Evolutionary conservation across 2,113 vertebrate genomes (phyloP).

Genomic region (Okapia johnstoni): DNA sequence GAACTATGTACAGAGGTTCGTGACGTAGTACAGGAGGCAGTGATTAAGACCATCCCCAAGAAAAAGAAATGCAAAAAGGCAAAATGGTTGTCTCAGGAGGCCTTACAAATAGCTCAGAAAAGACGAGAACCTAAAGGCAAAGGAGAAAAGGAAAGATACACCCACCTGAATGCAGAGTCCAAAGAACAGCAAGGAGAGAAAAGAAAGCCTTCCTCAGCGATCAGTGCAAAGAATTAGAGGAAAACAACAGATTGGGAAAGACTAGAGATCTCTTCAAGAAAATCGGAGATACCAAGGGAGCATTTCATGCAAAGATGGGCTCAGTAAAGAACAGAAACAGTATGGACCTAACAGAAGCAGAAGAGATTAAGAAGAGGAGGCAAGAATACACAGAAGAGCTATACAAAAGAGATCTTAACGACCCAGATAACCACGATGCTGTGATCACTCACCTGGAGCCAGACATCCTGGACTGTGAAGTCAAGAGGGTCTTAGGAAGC

Average conservation of each 20-base stretch:
- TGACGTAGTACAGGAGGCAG: not conserved
- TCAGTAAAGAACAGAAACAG: not conserved
- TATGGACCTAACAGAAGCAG: not conserved
- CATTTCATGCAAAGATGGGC: not conserved
- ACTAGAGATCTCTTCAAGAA: not conserved
- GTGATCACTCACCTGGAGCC: not conserved
- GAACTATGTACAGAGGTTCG: not conserved
- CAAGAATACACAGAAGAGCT: not conserved
- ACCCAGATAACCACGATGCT: not conserved
- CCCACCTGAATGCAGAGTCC: not conserved
- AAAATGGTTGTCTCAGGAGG: not conserved
- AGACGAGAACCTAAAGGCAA: not conserved
- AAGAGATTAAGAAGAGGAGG: not conserved
- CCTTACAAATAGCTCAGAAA: not conserved
- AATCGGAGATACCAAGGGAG: not conserved
- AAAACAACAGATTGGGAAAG: not conserved
- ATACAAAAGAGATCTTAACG: not conserved
- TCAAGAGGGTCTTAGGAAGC: not conserved
- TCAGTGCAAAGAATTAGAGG: not conserved
- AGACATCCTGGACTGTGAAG: not conserved
- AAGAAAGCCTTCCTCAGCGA: not conserved
- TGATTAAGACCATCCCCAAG: not conserved
- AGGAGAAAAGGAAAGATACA: not conserved
- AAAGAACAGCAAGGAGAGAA: not conserved
- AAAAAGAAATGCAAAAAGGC: not conserved